Base-by-base conservation (phyloP, 2,113 vertebrate species). In the Ploceus nigricollis region DNA sequence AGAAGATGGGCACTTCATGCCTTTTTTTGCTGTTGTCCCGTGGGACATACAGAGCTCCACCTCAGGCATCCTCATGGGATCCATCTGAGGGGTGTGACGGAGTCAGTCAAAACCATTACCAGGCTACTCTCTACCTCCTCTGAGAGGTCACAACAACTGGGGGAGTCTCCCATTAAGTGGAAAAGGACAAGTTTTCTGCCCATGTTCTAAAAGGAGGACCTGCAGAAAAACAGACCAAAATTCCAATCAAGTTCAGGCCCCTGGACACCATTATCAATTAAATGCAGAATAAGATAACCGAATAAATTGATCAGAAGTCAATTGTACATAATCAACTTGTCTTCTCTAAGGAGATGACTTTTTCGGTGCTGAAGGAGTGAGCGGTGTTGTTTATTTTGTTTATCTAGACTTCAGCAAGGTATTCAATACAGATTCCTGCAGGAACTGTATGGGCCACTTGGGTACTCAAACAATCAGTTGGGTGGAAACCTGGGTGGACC, bases 21-120 rank as follows among this genome's bases (percentile, higher is more conserved):
- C 37, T 88, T 79, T 75, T 75, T 82, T 45, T 88, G 42, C 39
- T 19, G 10, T 12, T 79, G n/a, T 71, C 15, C 53, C 22, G 25
- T 63, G 23, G 40, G 53, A 77, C 5, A 28, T 6, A 47, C 2
- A 56, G 9, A 39, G 60, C 45, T 65, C 37, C 45, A 60, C 35
- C 24, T 31, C 39, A 45, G 22, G 23, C 9, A 75, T 15, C 17
- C n/a, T 45, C 60, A 13, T 0, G 0, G 13, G n/a, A 70, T 28
- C 33, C 61, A 33, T 17, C 13, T 12, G 22, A 82, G 8, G 10
- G 8, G 21, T 0, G 0, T 33, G 20, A 79, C 47, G 17, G 10
- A 68, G 22, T 30, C 33, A 45, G 23, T 28, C 7, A 58, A 71
- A 78, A 82, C 11, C 54, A 47, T 18, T 27, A 44, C n/a, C 37